Evolutionary conservation across 2,797 vertebrate genomes (phyloP).

Genomic region (Vireo griseus): DNA sequence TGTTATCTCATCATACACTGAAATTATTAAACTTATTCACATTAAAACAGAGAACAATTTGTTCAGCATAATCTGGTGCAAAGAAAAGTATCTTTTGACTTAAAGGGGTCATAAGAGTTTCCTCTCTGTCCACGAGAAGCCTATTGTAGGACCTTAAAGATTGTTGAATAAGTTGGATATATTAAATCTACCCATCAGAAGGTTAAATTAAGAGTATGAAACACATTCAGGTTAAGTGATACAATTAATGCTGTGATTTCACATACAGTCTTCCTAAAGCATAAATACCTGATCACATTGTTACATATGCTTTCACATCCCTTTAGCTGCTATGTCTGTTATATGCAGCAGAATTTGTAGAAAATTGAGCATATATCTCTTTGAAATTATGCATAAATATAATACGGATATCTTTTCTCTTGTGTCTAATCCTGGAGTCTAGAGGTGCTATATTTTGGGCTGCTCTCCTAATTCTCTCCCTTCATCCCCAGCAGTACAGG

Average conservation of each 20-base stretch:
- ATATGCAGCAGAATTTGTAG: not conserved
- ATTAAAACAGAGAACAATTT: conserved; percentile 62
- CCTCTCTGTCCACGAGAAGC: not conserved
- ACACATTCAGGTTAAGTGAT: conserved; percentile 7
- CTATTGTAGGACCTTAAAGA: conserved; percentile 13
- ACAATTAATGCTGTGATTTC: not conserved
- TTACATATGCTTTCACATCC: not conserved
- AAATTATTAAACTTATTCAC: conserved; percentile 50
- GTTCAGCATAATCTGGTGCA: conserved; percentile 36
- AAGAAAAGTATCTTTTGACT: conserved; percentile 55
- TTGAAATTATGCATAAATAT: not conserved
- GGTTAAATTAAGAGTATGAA: conserved; percentile 45
- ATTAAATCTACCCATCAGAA: conserved; percentile 31
- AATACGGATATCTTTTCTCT: not conserved
- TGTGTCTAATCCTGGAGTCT: not conserved
- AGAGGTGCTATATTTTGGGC: not conserved
- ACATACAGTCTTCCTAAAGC: not conserved
- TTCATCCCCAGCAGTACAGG: not conserved
- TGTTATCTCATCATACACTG: conserved; percentile 25
- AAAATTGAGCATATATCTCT: not conserved
- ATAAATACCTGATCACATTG: not conserved
- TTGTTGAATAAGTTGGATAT: conserved; percentile 14
- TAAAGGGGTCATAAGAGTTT: conserved; percentile 44
- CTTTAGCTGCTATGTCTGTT: not conserved
- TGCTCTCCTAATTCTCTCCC: not conserved